Evolutionary conservation across 2,113 vertebrate species (phyloP).

Genomic region (Psittacula cyanocephala): DNA sequence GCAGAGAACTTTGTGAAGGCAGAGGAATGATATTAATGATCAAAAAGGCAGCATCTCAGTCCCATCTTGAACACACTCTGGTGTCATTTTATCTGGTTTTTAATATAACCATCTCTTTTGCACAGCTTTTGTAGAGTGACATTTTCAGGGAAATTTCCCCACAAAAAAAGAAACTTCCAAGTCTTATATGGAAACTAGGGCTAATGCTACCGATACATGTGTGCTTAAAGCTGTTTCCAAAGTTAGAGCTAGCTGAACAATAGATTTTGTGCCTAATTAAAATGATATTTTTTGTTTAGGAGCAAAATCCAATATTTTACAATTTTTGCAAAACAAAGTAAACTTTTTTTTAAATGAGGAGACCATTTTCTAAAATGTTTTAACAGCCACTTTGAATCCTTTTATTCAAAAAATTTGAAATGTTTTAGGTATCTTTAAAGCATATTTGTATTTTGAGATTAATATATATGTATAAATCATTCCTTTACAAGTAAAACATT

Average conservation of each 20-base stretch:
- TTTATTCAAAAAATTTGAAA: background rate
- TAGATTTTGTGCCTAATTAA: background rate
- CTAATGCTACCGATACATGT: background rate
- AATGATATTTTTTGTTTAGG: background rate
- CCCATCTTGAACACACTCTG: background rate
- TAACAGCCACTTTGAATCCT: background rate
- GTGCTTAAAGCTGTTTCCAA: background rate
- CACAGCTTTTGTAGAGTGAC: background rate
- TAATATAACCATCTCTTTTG: background rate
- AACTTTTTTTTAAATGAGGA: background rate
- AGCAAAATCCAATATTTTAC: background rate
- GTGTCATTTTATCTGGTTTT: background rate
- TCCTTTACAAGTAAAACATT: background rate
- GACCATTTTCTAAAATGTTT: background rate
- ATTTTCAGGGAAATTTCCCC: background rate
- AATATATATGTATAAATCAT: background rate
- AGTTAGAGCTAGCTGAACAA: background rate
- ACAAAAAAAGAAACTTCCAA: background rate
- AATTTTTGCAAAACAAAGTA: background rate
- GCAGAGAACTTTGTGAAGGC: background rate
- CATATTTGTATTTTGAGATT: background rate
- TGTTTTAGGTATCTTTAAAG: background rate
- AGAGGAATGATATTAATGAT: background rate
- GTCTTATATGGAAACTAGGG: background rate
- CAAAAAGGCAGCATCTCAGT: background rate